Percentiles rank a stretch among this genome's conserved stretches.
These are phyloP conservation scores for Poecile montanus DNA, from an alignment of 2,797 vertebrate genomes.

Conservation along the genomic window DNA sequence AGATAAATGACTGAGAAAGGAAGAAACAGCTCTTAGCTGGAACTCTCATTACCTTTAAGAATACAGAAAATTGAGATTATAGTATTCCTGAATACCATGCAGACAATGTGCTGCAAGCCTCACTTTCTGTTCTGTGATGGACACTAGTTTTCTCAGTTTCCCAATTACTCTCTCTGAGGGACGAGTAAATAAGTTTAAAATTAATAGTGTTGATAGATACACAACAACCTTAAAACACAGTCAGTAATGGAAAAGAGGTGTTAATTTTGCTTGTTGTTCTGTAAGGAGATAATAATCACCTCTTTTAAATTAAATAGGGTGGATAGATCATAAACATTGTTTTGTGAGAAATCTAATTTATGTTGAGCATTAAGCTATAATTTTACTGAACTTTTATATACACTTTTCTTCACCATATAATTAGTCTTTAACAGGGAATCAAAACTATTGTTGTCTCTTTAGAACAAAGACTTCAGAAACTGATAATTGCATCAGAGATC, in stretches of 20 bases:
- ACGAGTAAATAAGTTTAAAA: constrained; percentile 17
- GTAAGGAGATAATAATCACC: constrained; percentile 59
- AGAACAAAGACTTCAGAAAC: constrained; percentile 66
- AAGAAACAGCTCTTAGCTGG: background rate
- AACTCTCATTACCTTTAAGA: background rate
- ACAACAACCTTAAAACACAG: constrained; percentile 6
- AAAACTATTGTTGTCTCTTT: constrained; percentile 66
- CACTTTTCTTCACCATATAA: constrained; percentile 69
- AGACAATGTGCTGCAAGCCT: background rate
- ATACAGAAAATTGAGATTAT: constrained; percentile 6
- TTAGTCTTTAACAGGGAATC: constrained; percentile 69
- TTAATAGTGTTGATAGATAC: constrained; percentile 47
- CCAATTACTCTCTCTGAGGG: background rate
- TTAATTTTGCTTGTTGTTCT: constrained; percentile 50
- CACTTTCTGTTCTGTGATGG: background rate
- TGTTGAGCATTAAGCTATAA: constrained; percentile 68
- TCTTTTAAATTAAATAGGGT: constrained; percentile 51
- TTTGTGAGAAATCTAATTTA: constrained; percentile 71
- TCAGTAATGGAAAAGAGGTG: constrained; percentile 33
- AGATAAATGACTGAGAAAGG: background rate
- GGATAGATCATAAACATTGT: constrained; percentile 39
- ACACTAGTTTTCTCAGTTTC: background rate
- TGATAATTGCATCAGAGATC: constrained; percentile 61
- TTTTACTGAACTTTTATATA: constrained; percentile 65
- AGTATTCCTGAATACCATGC: background rate